Conservation (phyloP, 2,113 vertebrate species). For the Octodon degus region DNA sequence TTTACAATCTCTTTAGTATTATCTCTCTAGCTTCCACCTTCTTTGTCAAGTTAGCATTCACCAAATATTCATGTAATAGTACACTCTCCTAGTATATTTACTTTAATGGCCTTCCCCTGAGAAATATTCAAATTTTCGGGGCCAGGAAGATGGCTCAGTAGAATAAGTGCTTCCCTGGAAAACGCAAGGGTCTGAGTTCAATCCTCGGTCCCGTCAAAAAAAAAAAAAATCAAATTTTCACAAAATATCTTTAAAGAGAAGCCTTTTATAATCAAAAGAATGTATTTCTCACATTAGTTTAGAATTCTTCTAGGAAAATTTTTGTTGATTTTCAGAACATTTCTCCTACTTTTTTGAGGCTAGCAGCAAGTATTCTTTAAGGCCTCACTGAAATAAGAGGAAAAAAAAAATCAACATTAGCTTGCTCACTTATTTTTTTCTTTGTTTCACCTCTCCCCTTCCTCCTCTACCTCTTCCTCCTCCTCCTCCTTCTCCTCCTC, state of each 20-base stretch:
- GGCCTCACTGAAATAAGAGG: background rate
- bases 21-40: background rate
- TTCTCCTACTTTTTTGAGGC: background rate
- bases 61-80: background rate
- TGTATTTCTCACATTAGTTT: background rate
- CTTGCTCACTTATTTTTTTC: background rate
- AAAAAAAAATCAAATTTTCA: background rate
- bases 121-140: conserved; percentile 24
- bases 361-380: background rate
- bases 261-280: background rate
- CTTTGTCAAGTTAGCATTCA: background rate
- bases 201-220: too few species aligned
- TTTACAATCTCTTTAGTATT: background rate
- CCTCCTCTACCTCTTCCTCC: too few species aligned
- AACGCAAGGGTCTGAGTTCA: too few species aligned
- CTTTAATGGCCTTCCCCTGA: background rate
- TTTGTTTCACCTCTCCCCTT: background rate
- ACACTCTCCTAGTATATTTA: background rate
- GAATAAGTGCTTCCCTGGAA: too few species aligned
- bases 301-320: background rate
- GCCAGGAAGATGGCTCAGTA: too few species aligned
- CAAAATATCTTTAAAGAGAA: background rate
- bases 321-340: background rate
- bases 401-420: background rate
- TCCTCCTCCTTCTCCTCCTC: background rate